Conservation (phyloP, 2,888 invertebrate species). For the Smittia sp. region DNA sequence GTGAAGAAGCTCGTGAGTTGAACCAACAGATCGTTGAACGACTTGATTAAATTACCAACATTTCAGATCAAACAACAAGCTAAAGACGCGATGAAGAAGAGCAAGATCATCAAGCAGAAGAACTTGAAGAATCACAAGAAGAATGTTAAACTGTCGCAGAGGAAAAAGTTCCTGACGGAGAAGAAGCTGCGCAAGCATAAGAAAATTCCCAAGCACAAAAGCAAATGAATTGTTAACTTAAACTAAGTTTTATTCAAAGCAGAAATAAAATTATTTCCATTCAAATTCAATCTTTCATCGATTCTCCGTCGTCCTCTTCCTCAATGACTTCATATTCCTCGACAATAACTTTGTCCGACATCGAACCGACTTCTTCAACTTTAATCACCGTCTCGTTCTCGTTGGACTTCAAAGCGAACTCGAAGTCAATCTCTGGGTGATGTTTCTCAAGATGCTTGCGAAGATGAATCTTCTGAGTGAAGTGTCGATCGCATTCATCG, state of each 20-base stretch:
- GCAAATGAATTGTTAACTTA: background rate
- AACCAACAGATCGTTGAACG: background rate
- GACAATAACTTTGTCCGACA: background rate
- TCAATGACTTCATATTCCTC: constrained; percentile 2
- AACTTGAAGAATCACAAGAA: constrained; percentile 19
- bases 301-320: background rate
- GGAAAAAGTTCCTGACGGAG: constrained; percentile 21
- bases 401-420: background rate
- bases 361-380: background rate
- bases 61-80: constrained; percentile 28
- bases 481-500: background rate
- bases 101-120: constrained; percentile 23
- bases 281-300: background rate
- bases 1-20: constrained; percentile 17
- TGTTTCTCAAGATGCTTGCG: constrained; percentile 18
- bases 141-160: constrained; percentile 13
- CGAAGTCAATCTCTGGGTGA: constrained; percentile 5
- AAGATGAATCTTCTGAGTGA: constrained; percentile 20
- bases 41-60: background rate
- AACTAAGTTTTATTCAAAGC: background rate
- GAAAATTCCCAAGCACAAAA: constrained; percentile 25
- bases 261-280: background rate
- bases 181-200: constrained; percentile 26
- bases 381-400: background rate
- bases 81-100: constrained; percentile 29